A percentile compares a stretch with the other conserved stretches of the same genome.
These are phyloP conservation scores for Thrips palmi DNA, from an alignment of 1,140 invertebrate genomes.

Conservation along the genomic window DNA sequence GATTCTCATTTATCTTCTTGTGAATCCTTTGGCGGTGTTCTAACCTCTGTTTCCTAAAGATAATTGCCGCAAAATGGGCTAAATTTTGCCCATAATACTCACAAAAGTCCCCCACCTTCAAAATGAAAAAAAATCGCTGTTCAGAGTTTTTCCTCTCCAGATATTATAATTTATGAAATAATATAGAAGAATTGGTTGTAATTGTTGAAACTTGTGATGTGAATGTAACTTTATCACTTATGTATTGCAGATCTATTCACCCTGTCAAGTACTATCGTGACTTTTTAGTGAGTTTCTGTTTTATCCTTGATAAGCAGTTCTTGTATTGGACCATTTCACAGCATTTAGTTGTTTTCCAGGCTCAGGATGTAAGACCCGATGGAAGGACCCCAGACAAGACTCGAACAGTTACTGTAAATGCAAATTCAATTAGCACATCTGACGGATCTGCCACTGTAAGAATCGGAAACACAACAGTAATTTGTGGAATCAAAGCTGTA, in stretches of 20 bases:
- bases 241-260: conserved; percentile 14
- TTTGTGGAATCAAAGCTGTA: conserved; percentile 64
- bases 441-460: conserved; percentile 53
- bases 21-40: too few species aligned
- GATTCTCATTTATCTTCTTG: too few species aligned
- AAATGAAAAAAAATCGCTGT: too few species aligned
- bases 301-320: background rate
- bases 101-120: too few species aligned
- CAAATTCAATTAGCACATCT: conserved; percentile 43
- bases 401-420: conserved; percentile 35
- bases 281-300: conserved; percentile 12
- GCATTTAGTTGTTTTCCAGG: conserved; percentile 18
- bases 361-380: conserved; percentile 38
- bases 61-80: too few species aligned
- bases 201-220: too few species aligned
- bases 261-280: conserved; percentile 11
- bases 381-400: conserved; percentile 40
- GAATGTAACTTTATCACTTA: too few species aligned
- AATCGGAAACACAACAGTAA: conserved; percentile 48
- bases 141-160: too few species aligned
- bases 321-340: background rate
- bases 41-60: too few species aligned
- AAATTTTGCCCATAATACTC: too few species aligned
- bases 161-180: too few species aligned
- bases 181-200: too few species aligned